These are phyloP conservation scores for Crypturellus undulatus DNA, from an alignment of 2,113 vertebrate genomes.

Conservation along the genomic window DNA sequence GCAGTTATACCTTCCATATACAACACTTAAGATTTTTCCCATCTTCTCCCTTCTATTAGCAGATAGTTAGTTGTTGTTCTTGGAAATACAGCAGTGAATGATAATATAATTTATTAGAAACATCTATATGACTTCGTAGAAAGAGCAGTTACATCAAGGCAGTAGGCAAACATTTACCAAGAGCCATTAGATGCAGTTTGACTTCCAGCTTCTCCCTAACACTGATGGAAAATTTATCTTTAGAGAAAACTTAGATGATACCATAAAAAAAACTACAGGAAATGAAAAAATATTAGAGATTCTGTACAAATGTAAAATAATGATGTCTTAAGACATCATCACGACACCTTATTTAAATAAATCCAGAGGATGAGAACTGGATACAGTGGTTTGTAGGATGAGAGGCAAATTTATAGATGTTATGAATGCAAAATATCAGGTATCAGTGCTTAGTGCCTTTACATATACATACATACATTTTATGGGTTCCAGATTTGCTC, in stretches of 20 bases:
- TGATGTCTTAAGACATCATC: neutral
- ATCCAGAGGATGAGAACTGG: neutral
- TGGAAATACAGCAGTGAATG: neutral
- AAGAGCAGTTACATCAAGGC: neutral
- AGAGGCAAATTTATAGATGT: neutral
- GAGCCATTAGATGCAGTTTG: neutral
- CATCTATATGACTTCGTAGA: neutral
- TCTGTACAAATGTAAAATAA: neutral
- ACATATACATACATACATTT: neutral
- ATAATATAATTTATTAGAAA: neutral
- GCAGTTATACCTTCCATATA: neutral
- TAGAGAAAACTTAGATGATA: neutral
- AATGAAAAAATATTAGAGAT: neutral
- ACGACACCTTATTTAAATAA: neutral
- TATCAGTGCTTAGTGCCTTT: neutral
- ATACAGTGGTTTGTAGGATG: neutral
- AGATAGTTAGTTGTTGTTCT: neutral
- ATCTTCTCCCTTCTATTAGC: neutral
- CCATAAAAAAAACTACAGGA: neutral
- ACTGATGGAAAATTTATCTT: neutral
- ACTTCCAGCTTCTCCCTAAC: neutral
- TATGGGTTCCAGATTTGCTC: neutral
- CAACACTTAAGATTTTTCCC: neutral
- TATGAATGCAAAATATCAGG: neutral
- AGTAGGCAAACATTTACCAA: neutral